Percentiles rank a stretch among this genome's conserved stretches.
These are phyloP conservation scores for Drosophila jambulina DNA, from an alignment of 1,140 invertebrate species.

Conservation along the genomic window DNA sequence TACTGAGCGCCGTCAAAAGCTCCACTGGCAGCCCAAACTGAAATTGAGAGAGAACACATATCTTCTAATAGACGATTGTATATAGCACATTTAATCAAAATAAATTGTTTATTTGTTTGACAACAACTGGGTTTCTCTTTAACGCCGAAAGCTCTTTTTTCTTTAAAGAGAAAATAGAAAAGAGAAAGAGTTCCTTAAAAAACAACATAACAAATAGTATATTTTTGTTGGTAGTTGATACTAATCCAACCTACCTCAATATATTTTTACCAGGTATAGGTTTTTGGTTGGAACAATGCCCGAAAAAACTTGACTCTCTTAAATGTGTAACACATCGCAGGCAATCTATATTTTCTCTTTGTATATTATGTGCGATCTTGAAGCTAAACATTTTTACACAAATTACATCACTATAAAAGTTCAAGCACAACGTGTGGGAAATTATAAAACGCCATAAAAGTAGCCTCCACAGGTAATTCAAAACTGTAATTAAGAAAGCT, in stretches of 20 bases:
- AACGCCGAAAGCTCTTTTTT: neutral
- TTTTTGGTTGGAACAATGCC: neutral
- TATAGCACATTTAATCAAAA: neutral
- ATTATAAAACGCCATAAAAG: slow-evolving; percentile 1
- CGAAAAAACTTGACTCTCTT: neutral
- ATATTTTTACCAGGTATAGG: neutral
- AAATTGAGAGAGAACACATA: neutral
- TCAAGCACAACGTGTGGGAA: neutral
- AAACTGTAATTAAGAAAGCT: neutral
- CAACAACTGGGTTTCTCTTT: neutral
- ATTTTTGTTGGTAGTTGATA: neutral
- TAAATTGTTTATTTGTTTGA: neutral
- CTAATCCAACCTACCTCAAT: slow-evolving; percentile 13
- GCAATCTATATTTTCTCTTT: neutral
- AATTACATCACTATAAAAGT: neutral
- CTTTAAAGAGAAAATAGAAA: too few relatives aligned
- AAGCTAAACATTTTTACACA: neutral
- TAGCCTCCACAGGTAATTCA: neutral
- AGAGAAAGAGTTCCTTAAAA: neutral
- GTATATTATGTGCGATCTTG: neutral
- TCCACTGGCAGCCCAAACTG: neutral
- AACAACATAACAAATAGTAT: neutral
- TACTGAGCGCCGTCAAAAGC: neutral
- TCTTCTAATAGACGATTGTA: neutral
- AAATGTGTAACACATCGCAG: neutral